Evolutionary conservation across 2,888 invertebrate species (phyloP), one percentile per base, ranked within the genome.

Genomic region (Erebia palarica): DNA sequence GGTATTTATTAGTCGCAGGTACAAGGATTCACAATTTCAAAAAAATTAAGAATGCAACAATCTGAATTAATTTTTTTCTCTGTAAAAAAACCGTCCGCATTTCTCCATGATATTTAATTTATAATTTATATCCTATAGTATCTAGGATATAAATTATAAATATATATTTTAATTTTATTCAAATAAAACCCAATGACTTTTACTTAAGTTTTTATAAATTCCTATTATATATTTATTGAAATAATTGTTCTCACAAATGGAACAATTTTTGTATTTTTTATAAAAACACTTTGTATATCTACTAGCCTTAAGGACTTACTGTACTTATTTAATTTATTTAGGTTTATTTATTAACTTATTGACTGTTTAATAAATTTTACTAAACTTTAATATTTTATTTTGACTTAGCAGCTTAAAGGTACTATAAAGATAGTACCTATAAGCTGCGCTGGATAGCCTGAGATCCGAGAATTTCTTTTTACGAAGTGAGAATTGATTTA

Each of bases 281-380:
- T 75, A 73, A 75, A 72, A 75, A 72, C 67, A 18, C 21, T 71
- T 51, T 69, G 57, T 67, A 70, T 53, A n/a, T n/a, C n/a, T n/a
- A 16, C 18, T 67, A 68, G 60, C 49, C 61, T 71, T 73, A 73
- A 72, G 72, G 47, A 69, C 57, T 49, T 71, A 67, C 68, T 64
- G 65, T 72, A 63, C 71, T 60, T 66, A 47, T 44, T 57, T 57
- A 36, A 59, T 42, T 69, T 53, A 16, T 53, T 53, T 53, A 71
- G 69, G 1, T 21, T 68, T 67, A 70, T 70, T 75, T 71, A 70
- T 80, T 84, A 83, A 84, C 83, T 84, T 79, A 77, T 63, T 16
- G 47, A 47, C 11, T 11, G 13, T 47, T 47, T 16, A 55, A 9
- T 55, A 16, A 18, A 18, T 55, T 55, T 18, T 18, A 18, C 16